phyloP scores from a whole-genome alignment of 2,888 invertebrate genomes.

The Drosophila ustulata region DNA sequence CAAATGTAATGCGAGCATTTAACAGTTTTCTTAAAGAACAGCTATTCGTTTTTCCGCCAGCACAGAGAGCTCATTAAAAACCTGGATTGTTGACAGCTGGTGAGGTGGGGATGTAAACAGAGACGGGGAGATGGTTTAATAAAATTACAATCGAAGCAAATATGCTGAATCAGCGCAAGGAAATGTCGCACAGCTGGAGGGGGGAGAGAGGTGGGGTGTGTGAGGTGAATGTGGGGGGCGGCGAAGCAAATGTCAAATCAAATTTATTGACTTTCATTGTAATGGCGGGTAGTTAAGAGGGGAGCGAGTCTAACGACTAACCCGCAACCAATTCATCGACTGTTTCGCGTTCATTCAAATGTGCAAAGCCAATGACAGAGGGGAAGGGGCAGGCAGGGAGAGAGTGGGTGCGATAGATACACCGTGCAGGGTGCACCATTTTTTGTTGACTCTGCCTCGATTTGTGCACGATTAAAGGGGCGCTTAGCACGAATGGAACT shows the following conservation, averaged over 20 bases:
- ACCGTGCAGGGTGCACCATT: slow-evolving; percentile 60
- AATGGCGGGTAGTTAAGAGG: slow-evolving; percentile 31
- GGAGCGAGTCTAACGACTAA: slow-evolving; percentile 37
- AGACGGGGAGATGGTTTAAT: slow-evolving; percentile 54
- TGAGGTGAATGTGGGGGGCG: not conserved
- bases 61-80: slow-evolving; percentile 69
- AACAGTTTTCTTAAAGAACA: not conserved
- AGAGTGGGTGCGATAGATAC: too few species aligned
- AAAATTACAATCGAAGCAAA: slow-evolving; percentile 74
- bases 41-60: not conserved
- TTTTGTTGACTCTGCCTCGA: slow-evolving; percentile 33
- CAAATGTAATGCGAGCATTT: not conserved
- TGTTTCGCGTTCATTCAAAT: slow-evolving; percentile 69
- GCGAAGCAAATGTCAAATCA: slow-evolving; percentile 73
- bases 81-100: slow-evolving; percentile 68
- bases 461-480: slow-evolving; percentile 69
- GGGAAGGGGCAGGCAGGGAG: too few species aligned
- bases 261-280: slow-evolving; percentile 80
- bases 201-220: not conserved
- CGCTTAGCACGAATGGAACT: slow-evolving; percentile 49
- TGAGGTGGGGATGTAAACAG: slow-evolving; percentile 12
- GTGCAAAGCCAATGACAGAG: slow-evolving; percentile 74
- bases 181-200: slow-evolving; percentile 23
- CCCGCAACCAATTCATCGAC: slow-evolving; percentile 42
- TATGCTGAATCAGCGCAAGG: slow-evolving; percentile 69